A percentile compares a stretch with the other conserved stretches of the same genome.
These are phyloP conservation scores for Pampusana beccarii DNA, from an alignment of 2,113 vertebrate genomes.

Conservation along the genomic window DNA sequence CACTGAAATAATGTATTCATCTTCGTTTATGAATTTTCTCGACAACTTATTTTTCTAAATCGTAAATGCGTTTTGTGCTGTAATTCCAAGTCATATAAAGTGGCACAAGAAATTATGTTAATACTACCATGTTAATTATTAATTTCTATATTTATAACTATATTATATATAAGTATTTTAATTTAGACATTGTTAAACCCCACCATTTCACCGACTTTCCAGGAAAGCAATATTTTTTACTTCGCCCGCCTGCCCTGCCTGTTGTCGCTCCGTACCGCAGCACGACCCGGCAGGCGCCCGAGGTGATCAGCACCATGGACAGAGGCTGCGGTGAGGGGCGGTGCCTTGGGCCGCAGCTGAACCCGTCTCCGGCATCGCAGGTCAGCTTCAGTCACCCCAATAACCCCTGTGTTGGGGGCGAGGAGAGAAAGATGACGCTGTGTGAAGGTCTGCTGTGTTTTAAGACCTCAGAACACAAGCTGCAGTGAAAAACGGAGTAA, in stretches of 20 bases:
- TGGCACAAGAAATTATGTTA: neutral
- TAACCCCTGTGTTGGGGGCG: neutral
- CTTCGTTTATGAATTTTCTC: neutral
- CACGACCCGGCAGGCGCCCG: accelerated
- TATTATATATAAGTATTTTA: neutral
- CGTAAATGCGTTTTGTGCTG: neutral
- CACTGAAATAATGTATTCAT: neutral
- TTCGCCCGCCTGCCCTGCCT: accelerated
- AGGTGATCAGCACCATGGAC: constrained; percentile 58
- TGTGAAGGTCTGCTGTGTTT: neutral
- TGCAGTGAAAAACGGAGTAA: neutral
- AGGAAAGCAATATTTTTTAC: neutral
- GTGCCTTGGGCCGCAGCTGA: neutral
- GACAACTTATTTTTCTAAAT: neutral
- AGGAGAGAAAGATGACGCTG: neutral
- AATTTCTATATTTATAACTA: no score
- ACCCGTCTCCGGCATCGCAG: neutral
- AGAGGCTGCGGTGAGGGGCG: neutral
- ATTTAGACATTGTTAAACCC: neutral
- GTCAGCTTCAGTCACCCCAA: neutral
- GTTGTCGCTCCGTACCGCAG: accelerated
- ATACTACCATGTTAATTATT: neutral
- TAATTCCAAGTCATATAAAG: neutral
- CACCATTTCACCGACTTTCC: neutral
- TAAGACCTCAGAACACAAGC: neutral